These are phyloP conservation scores for Cromileptes altivelis DNA, from an alignment of 2,113 vertebrate species.

Conservation along the genomic window DNA sequence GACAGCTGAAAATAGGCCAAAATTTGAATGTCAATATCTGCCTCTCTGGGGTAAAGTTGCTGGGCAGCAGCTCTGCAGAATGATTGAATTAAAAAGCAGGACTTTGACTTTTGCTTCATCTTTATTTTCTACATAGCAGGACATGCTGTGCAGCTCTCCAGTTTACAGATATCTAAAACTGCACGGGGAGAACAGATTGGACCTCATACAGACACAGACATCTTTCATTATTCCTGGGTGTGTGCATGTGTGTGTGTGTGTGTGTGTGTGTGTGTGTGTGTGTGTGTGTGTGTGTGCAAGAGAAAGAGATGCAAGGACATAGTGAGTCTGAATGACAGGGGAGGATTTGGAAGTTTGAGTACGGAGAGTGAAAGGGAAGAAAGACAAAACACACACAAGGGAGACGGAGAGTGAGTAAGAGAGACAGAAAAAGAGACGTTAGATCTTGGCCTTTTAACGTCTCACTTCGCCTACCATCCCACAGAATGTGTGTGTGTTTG, in stretches of 20 bases:
- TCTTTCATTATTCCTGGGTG: slow-evolving; percentile 6
- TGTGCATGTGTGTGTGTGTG: too few relatives aligned
- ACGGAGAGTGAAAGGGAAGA: neutral
- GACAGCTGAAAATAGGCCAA: slow-evolving; percentile 6
- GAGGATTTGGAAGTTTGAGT: neutral
- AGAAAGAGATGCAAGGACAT: neutral
- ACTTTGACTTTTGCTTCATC: slow-evolving; percentile 4
- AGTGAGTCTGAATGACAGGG: neutral
- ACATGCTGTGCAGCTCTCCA: neutral
- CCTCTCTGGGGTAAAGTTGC: neutral
- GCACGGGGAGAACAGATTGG: neutral
- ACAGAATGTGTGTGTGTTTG: neutral
- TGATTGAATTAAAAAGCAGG: slow-evolving; percentile 1
- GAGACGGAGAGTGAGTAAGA: slow-evolving; percentile 18
- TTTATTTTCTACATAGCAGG: slow-evolving; percentile 6
- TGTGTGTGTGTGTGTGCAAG: neutral
- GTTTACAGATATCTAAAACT: slow-evolving; percentile 1
- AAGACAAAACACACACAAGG: slow-evolving; percentile 1
- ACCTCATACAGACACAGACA: slow-evolving; percentile 7
- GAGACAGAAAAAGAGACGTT: slow-evolving; percentile 14
- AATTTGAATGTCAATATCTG: slow-evolving; percentile 14
- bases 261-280: neutral
- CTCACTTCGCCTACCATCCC: slow-evolving; percentile 9
- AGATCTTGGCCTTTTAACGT: slow-evolving; percentile 40
- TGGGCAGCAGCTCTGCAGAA: neutral